Percentiles rank a stretch among this genome's conserved stretches.
phyloP scores from a whole-genome alignment of 2,797 vertebrate genomes.

The Poliocrania exsul region DNA sequence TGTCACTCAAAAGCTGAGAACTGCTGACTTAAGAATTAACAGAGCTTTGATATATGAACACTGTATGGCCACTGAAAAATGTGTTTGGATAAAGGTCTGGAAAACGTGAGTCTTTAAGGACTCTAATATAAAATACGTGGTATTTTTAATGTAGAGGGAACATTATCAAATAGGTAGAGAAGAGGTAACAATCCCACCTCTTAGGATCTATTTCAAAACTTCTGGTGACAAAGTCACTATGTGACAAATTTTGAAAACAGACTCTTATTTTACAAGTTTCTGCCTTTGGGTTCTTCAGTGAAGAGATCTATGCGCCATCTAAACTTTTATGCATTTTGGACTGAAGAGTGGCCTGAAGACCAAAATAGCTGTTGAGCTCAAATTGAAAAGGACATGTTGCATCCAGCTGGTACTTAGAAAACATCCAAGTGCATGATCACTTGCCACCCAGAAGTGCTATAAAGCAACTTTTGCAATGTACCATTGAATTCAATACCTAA shows the following conservation, averaged over 20 bases:
- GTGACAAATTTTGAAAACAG: neutral
- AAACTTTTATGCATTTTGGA: neutral
- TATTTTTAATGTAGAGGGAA: conserved; percentile 7
- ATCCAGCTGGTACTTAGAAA: neutral
- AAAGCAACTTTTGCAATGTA: neutral
- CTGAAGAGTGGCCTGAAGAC: neutral
- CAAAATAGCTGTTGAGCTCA: neutral
- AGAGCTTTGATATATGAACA: neutral
- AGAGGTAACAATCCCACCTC: neutral
- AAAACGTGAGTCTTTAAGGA: neutral
- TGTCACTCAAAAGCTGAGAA: neutral
- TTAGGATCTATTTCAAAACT: neutral
- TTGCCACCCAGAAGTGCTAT: neutral
- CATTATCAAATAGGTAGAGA: neutral
- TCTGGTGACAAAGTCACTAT: neutral
- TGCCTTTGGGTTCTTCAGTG: neutral
- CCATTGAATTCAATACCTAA: neutral
- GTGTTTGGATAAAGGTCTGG: neutral
- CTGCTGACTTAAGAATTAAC: neutral
- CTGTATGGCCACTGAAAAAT: neutral
- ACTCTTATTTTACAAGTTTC: neutral
- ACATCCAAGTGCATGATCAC: neutral
- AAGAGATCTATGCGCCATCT: neutral
- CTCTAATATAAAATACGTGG: neutral
- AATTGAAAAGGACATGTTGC: neutral